phyloP scores from a whole-genome alignment of 2,797 vertebrate species.

The Crocidura indochinensis region DNA sequence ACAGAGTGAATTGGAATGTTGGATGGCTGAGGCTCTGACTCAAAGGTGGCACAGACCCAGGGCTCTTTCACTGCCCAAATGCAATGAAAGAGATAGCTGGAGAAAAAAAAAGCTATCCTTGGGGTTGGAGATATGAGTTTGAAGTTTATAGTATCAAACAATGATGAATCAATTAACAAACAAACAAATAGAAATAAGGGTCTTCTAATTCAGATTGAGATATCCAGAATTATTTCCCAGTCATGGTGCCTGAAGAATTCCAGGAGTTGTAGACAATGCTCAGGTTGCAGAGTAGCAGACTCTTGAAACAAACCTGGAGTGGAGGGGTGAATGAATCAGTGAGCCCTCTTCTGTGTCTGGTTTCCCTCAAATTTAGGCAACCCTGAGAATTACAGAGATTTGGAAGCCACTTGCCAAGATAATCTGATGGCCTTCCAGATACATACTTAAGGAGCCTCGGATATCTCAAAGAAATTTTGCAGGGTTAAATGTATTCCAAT shows the following conservation, averaged over 20 bases:
- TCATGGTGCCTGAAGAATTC: background rate
- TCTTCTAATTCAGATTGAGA: background rate
- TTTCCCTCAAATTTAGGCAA: conserved; percentile 9
- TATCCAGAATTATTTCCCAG: conserved; percentile 22
- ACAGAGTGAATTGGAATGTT: background rate
- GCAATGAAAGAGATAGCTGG: conserved; percentile 19
- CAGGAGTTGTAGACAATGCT: background rate
- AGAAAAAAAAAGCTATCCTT: background rate
- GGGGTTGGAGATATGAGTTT: background rate
- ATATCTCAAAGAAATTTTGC: background rate
- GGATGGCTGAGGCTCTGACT: background rate
- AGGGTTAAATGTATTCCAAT: background rate
- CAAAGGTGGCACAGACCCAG: background rate
- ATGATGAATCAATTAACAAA: too few relatives aligned
- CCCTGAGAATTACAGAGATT: background rate
- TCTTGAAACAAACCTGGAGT: background rate
- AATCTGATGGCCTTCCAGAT: background rate
- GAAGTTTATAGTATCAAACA: background rate
- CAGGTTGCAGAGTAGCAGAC: background rate
- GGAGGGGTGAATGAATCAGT: background rate
- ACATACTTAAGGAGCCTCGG: background rate
- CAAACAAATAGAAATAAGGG: too few relatives aligned
- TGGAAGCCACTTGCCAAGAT: background rate
- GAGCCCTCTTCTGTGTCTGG: background rate
- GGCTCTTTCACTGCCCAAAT: background rate